Evolutionary conservation across 2,113 vertebrate genomes (phyloP).

Genomic region (Pteruthius melanotis): DNA sequence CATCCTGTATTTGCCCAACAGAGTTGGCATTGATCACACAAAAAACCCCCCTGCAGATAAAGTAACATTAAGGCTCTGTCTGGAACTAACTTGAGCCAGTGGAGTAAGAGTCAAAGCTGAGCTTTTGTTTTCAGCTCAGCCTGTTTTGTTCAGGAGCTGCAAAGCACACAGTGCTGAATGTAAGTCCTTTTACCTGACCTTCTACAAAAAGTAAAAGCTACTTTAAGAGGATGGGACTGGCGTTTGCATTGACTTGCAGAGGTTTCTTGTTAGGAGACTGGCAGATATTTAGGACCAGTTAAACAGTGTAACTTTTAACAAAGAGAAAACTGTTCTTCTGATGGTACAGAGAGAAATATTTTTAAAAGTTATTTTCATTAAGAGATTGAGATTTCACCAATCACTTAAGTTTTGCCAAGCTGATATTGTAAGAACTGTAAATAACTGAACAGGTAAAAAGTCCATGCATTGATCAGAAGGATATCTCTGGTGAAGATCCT

Average conservation of each 20-base stretch:
- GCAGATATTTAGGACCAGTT: background rate
- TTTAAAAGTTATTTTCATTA: background rate
- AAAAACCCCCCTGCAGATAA: background rate
- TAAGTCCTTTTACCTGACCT: background rate
- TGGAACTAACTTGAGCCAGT: conserved; percentile 9
- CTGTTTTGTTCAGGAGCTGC: background rate
- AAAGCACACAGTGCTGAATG: background rate
- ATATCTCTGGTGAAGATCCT: background rate
- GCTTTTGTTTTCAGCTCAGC: conserved; percentile 19
- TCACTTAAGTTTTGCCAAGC: background rate
- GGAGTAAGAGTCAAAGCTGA: conserved; percentile 14
- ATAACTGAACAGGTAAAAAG: background rate
- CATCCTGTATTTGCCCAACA: conserved; percentile 49
- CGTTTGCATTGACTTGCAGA: background rate
- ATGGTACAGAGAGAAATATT: background rate
- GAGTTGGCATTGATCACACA: conserved; percentile 15
- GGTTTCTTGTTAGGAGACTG: background rate
- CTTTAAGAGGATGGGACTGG: background rate
- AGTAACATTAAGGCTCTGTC: conserved; percentile 4
- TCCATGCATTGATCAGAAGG: background rate
- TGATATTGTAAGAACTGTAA: background rate
- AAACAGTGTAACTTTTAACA: background rate
- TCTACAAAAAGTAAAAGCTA: background rate
- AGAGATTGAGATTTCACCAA: background rate
- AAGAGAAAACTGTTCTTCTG: background rate